Evolutionary conservation across 1,140 invertebrate species (phyloP), one percentile per base, ranked within the genome.

Genomic region (Drosophila virilis): DNA sequence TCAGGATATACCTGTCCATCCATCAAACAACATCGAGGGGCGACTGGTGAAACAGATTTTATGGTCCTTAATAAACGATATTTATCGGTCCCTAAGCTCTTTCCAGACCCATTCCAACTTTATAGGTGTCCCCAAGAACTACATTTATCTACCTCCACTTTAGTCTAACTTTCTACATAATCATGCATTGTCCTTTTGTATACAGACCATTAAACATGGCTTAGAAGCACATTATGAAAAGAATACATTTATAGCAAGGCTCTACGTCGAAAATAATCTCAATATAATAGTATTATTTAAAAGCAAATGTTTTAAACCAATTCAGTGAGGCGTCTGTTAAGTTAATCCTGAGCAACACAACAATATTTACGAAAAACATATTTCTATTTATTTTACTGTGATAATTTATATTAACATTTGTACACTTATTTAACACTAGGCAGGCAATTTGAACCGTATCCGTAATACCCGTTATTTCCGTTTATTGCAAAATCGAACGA

Each of bases 351-450:
- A 64, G 40, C 38, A 76, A 64, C 68, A 77, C 62, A 74, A 78
- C 64, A 81, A 82, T 66, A 66, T 55, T 51, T 37, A 72, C 69
- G 22, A 28, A 38, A 72, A 37, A 55, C 38, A 57, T 75, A 80
- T 68, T 86, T 86, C 35, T 86, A 89, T 86, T 86, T 86, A 86
- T 86, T 83, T 86, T 86, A 86, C 83, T 86, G 83, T 86, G 83
- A 86, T 86, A 86, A 86, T 86, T 86, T 86, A 80, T 83, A 79
- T 81, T 67, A 80, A 84, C 66, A 79, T 43, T 71, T 60, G 46
- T 66, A 62, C 37, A 62, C 61, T 55, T 76, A 76, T 62, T 55
- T 72, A 55, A 73, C 38, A 57, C 35, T 57, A 55, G 40, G 12
- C 68, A 64, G 58, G 40, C 46, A 59, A 77, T 74, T 57, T 59